These are phyloP conservation scores for Dromaius novaehollandiae DNA, from an alignment of 2,113 vertebrate species.

Conservation along the genomic window DNA sequence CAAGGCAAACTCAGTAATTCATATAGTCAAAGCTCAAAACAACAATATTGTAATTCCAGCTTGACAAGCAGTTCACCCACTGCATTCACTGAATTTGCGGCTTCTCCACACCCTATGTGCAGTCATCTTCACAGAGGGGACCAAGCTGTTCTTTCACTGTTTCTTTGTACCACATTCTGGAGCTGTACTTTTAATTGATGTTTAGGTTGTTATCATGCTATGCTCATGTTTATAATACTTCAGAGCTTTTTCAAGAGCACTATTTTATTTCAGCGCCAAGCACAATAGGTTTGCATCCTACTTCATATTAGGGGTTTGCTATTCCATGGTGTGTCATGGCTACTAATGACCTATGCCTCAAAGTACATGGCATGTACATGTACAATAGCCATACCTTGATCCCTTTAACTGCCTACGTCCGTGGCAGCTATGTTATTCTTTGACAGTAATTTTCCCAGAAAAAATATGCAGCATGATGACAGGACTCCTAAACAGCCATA, in stretches of 20 bases:
- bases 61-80: neutral
- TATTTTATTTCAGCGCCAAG: slow-evolving; percentile 4
- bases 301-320: neutral
- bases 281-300: neutral
- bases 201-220: neutral
- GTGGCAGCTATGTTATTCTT: neutral
- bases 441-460: neutral
- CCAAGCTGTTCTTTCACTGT: neutral
- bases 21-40: neutral
- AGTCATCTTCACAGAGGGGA: neutral
- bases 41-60: neutral
- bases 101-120: neutral
- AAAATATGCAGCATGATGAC: neutral
- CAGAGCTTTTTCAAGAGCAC: slow-evolving; percentile 34
- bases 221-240: neutral
- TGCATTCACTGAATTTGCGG: neutral
- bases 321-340: neutral
- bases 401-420: neutral
- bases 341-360: neutral
- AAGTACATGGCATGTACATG: neutral
- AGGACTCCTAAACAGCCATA: neutral
- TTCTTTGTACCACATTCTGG: neutral
- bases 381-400: slow-evolving; percentile 1
- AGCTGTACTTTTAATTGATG: neutral
- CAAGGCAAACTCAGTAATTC: neutral